Conservation (phyloP, 2,113 vertebrate genomes). For the Amblyornis subalaris region DNA sequence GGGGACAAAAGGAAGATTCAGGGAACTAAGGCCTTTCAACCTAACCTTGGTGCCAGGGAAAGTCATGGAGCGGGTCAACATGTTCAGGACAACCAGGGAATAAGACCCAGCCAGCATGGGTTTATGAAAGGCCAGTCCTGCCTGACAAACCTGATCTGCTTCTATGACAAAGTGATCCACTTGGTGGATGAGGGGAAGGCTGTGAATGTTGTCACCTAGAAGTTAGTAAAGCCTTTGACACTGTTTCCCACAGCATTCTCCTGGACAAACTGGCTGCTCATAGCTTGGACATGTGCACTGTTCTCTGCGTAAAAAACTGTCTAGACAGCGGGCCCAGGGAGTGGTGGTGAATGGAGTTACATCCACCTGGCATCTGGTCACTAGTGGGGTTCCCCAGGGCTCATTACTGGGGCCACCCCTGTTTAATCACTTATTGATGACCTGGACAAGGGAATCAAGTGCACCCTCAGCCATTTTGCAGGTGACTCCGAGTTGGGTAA, state of each 20-base stretch:
- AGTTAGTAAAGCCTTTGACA: neutral
- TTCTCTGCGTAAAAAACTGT: neutral
- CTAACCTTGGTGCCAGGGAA: neutral
- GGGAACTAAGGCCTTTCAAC: neutral
- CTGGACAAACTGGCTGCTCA: neutral
- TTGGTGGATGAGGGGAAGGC: neutral
- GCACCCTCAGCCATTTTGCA: neutral
- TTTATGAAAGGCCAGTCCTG: neutral
- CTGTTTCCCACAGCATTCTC: neutral
- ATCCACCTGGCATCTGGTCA: neutral
- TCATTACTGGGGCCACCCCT: neutral
- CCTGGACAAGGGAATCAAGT: neutral
- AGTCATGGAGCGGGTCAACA: neutral
- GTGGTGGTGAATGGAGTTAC: neutral
- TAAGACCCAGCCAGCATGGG: too few relatives aligned
- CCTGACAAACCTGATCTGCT: neutral
- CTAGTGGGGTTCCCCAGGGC: neutral
- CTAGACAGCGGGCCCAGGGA: neutral
- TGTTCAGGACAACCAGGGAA: neutral
- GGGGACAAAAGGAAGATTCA: too few relatives aligned
- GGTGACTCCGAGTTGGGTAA: neutral
- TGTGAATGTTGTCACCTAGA: neutral
- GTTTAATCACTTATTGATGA: neutral
- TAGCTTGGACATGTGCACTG: neutral
- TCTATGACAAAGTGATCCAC: neutral